Evolutionary conservation across 2,888 invertebrate species (phyloP), one percentile per base, ranked within the genome.

Genomic region (Anarsia innoxiella): DNA sequence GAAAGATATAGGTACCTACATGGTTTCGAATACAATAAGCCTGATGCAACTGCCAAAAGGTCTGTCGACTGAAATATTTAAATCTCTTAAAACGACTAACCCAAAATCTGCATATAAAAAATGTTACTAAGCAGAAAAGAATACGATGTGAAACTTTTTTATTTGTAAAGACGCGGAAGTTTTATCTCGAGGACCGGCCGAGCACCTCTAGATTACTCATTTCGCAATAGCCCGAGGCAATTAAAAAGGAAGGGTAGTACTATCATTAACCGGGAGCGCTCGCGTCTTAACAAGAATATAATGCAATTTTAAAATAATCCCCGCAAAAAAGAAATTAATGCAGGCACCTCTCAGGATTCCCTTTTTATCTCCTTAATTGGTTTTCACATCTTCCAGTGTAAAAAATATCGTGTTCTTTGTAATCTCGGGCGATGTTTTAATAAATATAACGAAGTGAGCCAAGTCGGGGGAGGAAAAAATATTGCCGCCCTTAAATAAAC

Each of bases 311-410:
- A 83, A 83, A 84, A 83, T 84, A 84, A 84, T 83, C 83, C 82
- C 75, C 79, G 67, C 83, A 82, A 84, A 84, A 83, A 83, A 83
- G 69, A 80, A 83, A 84, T 84, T 84, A 84, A 82, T 83, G 82
- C 82, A 76, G 78, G 80, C 82, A 80, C 83, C 83, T 83, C 80
- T 66, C 77, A 68, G 75, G 82, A 82, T 77, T 77, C 71, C 63
- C 80, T 82, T 84, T 85, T 85, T 85, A 85, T 85, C 85, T 85
- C 74, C 79, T 84, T 85, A 85, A 85, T 85, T 85, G 84, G 83
- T 85, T 85, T 85, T 85, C 83, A 84, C 84, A 85, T 85, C 85
- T 85, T 78, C 71, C 75, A 71, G 77, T 83, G 76, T 75, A 83
- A 83, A 83, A 82, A 84, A 83, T 83, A 83, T 83, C 82, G 74